Percentiles rank a stretch among this genome's conserved stretches.
These are phyloP conservation scores for Brienomyrus longianalis DNA, from an alignment of 2,113 vertebrate genomes.

Conservation along the genomic window DNA sequence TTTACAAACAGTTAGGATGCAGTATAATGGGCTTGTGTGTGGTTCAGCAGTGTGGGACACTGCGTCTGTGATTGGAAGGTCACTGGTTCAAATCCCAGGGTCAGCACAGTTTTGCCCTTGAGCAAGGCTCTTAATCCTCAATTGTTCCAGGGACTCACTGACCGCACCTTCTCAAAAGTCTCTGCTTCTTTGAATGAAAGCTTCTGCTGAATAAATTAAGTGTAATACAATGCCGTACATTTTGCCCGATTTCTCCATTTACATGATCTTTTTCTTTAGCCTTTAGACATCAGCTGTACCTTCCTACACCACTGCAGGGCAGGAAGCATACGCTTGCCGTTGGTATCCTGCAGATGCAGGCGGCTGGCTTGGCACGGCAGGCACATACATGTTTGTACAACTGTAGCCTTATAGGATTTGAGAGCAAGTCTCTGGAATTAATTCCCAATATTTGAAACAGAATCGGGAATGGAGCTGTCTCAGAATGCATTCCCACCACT, in stretches of 20 bases:
- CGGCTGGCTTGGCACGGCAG: not conserved
- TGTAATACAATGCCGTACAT: not conserved
- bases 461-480: not conserved
- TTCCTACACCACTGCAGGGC: not conserved
- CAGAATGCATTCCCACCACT: not conserved
- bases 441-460: not conserved
- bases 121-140: not conserved
- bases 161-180: not conserved
- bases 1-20: not conserved
- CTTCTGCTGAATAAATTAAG: not conserved
- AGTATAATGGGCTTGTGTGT: not conserved
- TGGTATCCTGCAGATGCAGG: not conserved
- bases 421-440: not conserved
- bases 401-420: not conserved
- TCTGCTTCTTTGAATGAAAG: not conserved
- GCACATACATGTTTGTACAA: not conserved
- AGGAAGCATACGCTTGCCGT: not conserved
- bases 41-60: too few species aligned
- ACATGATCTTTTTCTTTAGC: not conserved
- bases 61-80: not conserved
- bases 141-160: not conserved
- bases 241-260: not conserved
- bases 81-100: not conserved
- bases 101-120: not conserved
- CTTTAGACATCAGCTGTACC: not conserved